Base-by-base conservation (phyloP, 2,113 vertebrate genomes). In the Otocyon megalotis region DNA sequence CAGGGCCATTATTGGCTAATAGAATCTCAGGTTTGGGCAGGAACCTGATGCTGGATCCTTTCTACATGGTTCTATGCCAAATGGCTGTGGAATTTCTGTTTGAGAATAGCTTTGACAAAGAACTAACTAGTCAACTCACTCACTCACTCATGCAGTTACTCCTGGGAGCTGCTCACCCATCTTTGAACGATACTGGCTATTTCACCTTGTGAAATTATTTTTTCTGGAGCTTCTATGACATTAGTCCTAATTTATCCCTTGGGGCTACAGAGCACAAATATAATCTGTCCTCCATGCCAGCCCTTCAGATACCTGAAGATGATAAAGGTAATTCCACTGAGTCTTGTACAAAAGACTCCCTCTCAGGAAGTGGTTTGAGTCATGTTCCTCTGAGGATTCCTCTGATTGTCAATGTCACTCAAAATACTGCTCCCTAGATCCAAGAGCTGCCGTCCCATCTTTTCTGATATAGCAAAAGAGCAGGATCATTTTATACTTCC, bases 401-500 rank as follows among this genome's bases (percentile, higher is more conserved):
- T 87, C 24, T 88, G 32, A 77, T 62, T 53, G 30, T 63, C 62
- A 88, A 16, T 24, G 12, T 15, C 53, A 62, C 32, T 86, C 20
- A 67, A 60, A 90, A 90, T 3, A 48, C 35, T 48, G 15, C 4
- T 72, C 9, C 19, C 28, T 79, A 28, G 28, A 85, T 53, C 22
- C 4, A 24, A 86, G 19, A 80, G 19, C 20, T 63, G 0, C 56
- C 24, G 71, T 71, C 8, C 35, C 32, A 50, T 76, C 12, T 12
- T 71, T 58, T 69, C 50, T 43, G 20, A 50, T 32, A 32, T 87
- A 80, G 19, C 9, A 28, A 7, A 84, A 65, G 4, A 48, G 30
- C 3, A 63, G n/a, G 1, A 14, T 43, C 3, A 30, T 32, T 71
- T 13, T 8, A 6, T 17, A 20, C 9, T 2, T 85, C 4, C 1